A percentile compares a stretch with the other conserved stretches of the same genome.
phyloP scores from a whole-genome alignment of 1,140 invertebrate species.

The Mactra quadrangularis region DNA sequence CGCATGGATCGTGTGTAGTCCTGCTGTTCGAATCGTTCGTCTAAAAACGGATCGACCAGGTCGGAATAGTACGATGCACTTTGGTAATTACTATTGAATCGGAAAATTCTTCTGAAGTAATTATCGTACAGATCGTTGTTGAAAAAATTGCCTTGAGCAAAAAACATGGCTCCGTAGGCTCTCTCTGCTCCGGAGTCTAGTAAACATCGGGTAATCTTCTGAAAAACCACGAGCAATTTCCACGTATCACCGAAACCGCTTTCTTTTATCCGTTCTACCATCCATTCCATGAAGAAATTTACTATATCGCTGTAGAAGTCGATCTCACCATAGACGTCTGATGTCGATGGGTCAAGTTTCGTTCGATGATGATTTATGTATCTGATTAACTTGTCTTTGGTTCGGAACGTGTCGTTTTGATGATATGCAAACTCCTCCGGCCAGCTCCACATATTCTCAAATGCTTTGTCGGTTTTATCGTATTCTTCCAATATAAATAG shows the following conservation, averaged over 20 bases:
- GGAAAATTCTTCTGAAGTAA: slow-evolving; percentile 33
- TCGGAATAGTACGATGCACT: slow-evolving; percentile 31
- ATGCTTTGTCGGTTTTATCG: slow-evolving; percentile 36
- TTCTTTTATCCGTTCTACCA: slow-evolving; percentile 36
- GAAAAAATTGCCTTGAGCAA: slow-evolving; percentile 45
- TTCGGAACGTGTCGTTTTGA: slow-evolving; percentile 20
- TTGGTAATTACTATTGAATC: slow-evolving; percentile 49
- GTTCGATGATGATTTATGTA: slow-evolving; percentile 43
- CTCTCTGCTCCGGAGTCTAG: slow-evolving; percentile 45
- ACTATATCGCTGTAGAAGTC: slow-evolving; percentile 54
- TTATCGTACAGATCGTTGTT: slow-evolving; percentile 20
- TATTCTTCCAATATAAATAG: slow-evolving; percentile 38
- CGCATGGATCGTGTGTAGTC: slow-evolving; percentile 26
- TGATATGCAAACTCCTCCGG: slow-evolving; percentile 20
- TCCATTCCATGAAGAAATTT: slow-evolving; percentile 52
- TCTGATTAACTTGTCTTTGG: slow-evolving; percentile 18
- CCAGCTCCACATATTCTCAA: slow-evolving; percentile 50
- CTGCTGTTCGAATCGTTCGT: not conserved
- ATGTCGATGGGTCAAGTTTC: slow-evolving; percentile 9
- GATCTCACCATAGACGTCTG: slow-evolving; percentile 33
- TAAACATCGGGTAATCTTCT: slow-evolving; percentile 53
- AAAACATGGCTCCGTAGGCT: slow-evolving; percentile 48
- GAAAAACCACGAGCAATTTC: slow-evolving; percentile 51
- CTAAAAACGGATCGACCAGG: slow-evolving; percentile 28
- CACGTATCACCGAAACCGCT: slow-evolving; percentile 47